phyloP scores from a whole-genome alignment of 2,888 invertebrate genomes.

The Catonia carolina region DNA sequence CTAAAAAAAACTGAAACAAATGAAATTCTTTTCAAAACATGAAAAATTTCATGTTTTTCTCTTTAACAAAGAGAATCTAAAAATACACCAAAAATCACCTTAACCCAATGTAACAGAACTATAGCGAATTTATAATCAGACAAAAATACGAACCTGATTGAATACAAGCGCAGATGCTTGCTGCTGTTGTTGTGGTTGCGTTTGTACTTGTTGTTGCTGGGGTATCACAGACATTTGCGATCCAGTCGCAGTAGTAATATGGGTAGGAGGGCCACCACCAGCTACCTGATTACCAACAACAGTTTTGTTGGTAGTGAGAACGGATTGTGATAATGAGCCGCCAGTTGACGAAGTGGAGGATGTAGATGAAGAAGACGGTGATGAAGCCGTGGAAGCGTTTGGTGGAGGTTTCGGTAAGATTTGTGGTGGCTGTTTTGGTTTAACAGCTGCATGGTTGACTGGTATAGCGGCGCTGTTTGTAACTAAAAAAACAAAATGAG shows the following conservation, averaged over 20 bases:
- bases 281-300: too few relatives aligned
- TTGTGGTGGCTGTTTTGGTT: conserved; percentile 50
- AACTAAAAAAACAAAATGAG: too few relatives aligned
- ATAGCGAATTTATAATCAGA: too few relatives aligned
- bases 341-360: conserved; percentile 13
- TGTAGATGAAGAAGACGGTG: conserved; percentile 27
- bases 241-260: conserved; percentile 5
- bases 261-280: background rate
- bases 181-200: conserved; percentile 15
- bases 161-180: conserved; percentile 22
- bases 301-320: background rate
- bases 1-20: too few relatives aligned
- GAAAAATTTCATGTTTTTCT: too few relatives aligned
- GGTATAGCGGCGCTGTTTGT: conserved; percentile 6
- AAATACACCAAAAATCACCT: too few relatives aligned
- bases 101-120: too few relatives aligned
- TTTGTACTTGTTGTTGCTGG: background rate
- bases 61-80: too few relatives aligned
- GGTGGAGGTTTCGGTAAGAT: conserved; percentile 53
- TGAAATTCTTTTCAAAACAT: too few relatives aligned
- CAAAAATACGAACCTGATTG: conserved; percentile 20
- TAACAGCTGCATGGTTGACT: conserved; percentile 31
- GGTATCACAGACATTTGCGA: background rate
- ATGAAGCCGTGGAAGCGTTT: conserved; percentile 26
- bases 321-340: background rate